Percentiles rank a stretch among this genome's conserved stretches.
These are phyloP conservation scores for Drosophila heteroneura DNA, from an alignment of 2,888 invertebrate genomes.

Conservation along the genomic window DNA sequence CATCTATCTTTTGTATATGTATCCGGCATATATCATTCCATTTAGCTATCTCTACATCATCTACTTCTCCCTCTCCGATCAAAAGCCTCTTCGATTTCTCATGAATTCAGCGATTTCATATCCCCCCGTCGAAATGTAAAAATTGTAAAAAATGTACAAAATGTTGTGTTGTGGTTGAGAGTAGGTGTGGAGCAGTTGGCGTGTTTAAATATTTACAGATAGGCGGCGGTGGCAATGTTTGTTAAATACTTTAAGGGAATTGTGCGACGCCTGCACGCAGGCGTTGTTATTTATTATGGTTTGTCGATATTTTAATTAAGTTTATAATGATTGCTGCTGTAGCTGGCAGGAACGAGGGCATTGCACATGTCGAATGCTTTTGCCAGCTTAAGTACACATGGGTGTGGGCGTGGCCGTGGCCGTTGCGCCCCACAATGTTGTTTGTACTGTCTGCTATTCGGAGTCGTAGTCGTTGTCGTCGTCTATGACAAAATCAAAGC, in stretches of 20 bases:
- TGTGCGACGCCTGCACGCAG: conserved; percentile 43
- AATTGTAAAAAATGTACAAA: conserved; percentile 1
- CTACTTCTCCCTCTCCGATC: no score
- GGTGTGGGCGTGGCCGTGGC: conserved; percentile 23
- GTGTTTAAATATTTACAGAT: conserved; percentile 48
- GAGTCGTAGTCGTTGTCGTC: conserved; percentile 37
- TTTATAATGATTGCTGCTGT: conserved; percentile 67
- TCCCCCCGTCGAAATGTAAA: not conserved
- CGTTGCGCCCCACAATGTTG: conserved; percentile 4
- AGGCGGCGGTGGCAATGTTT: conserved; percentile 25
- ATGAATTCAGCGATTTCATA: not conserved
- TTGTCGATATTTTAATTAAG: conserved; percentile 76
- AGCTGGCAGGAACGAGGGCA: not conserved
- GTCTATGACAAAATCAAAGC: conserved; percentile 56
- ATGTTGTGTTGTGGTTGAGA: conserved; percentile 10
- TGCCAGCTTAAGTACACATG: conserved; percentile 14
- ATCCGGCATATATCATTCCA: not conserved
- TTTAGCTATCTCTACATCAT: no score
- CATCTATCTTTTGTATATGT: not conserved
- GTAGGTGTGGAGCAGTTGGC: conserved; percentile 20
- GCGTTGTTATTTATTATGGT: conserved; percentile 52
- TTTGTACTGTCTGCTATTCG: conserved; percentile 30
- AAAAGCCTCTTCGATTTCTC: not conserved
- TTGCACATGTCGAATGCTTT: not conserved
- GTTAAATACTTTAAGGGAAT: conserved; percentile 38